Evolutionary conservation across 2,113 vertebrate species (phyloP).

Genomic region (Gymnocephalus cernua): DNA sequence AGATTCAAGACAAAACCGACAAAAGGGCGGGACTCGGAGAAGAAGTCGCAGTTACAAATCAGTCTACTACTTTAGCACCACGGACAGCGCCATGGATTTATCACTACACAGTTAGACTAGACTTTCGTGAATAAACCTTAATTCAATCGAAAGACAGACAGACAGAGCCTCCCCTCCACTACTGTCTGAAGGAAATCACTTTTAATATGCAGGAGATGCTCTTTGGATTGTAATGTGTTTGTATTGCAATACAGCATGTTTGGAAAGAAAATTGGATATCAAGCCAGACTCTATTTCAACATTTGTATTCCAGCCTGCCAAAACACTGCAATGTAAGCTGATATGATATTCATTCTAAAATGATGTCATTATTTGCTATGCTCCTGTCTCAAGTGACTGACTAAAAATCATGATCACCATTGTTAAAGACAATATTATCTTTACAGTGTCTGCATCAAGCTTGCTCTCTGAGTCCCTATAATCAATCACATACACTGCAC

Average conservation of each 20-base stretch:
- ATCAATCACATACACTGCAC: not conserved
- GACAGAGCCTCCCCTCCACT: not conserved
- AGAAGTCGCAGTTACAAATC: too few relatives aligned
- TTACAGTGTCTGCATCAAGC: not conserved
- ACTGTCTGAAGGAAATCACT: conserved; percentile 52
- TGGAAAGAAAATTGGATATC: not conserved
- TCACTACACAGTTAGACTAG: too few relatives aligned
- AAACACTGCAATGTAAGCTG: not conserved
- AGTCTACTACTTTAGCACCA: too few relatives aligned
- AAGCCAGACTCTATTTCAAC: not conserved
- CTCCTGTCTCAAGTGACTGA: conserved; percentile 4
- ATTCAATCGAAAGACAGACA: too few relatives aligned
- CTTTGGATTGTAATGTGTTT: not conserved
- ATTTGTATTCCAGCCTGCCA: not conserved
- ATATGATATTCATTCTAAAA: not conserved
- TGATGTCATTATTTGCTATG: not conserved
- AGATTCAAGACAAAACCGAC: too few relatives aligned
- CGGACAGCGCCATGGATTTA: too few relatives aligned
- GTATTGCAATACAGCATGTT: conserved; percentile 4
- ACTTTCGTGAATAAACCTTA: too few relatives aligned
- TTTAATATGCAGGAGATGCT: conserved; percentile 54
- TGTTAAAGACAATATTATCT: not conserved
- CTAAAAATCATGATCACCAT: not conserved
- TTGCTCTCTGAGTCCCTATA: not conserved
- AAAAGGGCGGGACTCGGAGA: too few relatives aligned